Evolutionary conservation across 2,113 vertebrate species (phyloP).

Genomic region (Gobiocypris rarus): DNA sequence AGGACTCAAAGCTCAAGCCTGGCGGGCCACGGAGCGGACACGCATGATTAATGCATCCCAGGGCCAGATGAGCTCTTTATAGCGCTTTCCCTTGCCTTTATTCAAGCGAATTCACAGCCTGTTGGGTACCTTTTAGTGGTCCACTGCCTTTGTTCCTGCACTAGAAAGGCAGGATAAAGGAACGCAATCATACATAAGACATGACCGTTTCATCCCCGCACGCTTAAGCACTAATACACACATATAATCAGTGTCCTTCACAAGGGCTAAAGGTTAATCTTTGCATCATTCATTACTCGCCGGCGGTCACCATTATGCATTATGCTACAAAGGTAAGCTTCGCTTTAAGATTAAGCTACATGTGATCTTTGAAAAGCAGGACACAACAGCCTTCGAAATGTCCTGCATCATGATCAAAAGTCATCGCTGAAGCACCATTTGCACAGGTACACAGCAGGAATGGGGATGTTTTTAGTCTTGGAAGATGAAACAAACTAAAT

Average conservation of each 20-base stretch:
- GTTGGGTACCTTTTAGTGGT: slow-evolving; percentile 39
- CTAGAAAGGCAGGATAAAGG: slow-evolving; percentile 46
- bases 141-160: slow-evolving; percentile 48
- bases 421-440: neutral
- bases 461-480: neutral
- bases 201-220: slow-evolving; percentile 40
- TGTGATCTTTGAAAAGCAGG: slow-evolving; percentile 8
- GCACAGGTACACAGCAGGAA: neutral
- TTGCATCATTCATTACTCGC: slow-evolving; percentile 51
- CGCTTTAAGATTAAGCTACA: slow-evolving; percentile 16
- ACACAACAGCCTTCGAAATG: slow-evolving; percentile 7
- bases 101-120: slow-evolving; percentile 33
- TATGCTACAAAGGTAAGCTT: slow-evolving; percentile 27
- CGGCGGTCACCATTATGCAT: slow-evolving; percentile 18
- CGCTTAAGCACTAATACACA: slow-evolving; percentile 36
- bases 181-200: slow-evolving; percentile 36
- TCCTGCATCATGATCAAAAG: neutral
- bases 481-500: neutral
- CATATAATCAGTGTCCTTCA: slow-evolving; percentile 40
- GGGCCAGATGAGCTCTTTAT: slow-evolving; percentile 28
- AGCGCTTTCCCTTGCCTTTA: slow-evolving; percentile 23
- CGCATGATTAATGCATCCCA: slow-evolving; percentile 53
- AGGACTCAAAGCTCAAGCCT: slow-evolving; percentile 44
- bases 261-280: slow-evolving; percentile 49
- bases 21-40: slow-evolving; percentile 43